These are phyloP conservation scores for Notoglanidium macrostoma DNA, from an alignment of 2,797 vertebrate species.

Conservation along the genomic window DNA sequence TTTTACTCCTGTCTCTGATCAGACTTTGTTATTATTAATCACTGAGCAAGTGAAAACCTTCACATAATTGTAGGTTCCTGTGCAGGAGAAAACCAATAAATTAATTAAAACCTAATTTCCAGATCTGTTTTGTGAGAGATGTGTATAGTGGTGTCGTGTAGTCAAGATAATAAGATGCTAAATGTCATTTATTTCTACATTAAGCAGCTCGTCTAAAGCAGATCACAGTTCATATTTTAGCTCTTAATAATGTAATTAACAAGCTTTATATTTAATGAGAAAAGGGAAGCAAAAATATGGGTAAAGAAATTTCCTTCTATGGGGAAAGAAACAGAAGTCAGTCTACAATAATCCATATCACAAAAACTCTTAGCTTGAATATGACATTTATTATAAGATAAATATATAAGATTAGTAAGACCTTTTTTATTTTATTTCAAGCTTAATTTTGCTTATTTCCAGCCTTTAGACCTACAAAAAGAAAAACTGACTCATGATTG, in stretches of 20 bases:
- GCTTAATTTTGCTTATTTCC: neutral
- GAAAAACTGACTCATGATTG: neutral
- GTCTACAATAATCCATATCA: neutral
- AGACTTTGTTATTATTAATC: neutral
- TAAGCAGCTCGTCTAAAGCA: neutral
- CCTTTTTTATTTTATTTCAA: neutral
- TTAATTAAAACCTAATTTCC: neutral
- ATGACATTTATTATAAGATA: neutral
- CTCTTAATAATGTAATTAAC: neutral
- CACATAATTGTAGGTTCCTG: neutral
- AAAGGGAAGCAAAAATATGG: neutral
- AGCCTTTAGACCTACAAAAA: neutral
- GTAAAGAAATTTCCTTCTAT: neutral
- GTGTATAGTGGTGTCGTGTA: neutral
- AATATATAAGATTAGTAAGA: neutral
- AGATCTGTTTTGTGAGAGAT: neutral
- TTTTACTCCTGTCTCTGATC: neutral
- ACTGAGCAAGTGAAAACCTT: neutral
- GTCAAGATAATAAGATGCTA: neutral
- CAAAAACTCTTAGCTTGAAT: neutral
- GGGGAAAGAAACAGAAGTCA: neutral
- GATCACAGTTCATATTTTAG: too few species aligned
- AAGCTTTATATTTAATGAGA: neutral
- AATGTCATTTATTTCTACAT: neutral
- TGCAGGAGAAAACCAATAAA: neutral